Evolutionary conservation across 2,888 invertebrate genomes (phyloP).

Genomic region (Tachina grossa): DNA sequence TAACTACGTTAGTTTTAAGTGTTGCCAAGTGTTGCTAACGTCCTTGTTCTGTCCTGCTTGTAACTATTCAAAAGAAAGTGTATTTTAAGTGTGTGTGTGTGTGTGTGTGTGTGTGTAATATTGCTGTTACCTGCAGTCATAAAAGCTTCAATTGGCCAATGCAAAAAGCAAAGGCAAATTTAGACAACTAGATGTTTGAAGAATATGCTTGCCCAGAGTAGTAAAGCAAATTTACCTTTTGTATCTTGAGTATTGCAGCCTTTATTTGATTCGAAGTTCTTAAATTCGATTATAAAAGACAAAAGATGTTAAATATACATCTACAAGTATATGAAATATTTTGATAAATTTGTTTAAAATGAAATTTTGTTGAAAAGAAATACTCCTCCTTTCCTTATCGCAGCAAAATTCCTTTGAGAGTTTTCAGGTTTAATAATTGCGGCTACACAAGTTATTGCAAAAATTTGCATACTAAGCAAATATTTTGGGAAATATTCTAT

Average conservation of each 20-base stretch:
- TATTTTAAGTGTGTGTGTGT: slow-evolving; percentile 38
- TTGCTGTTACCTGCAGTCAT: slow-evolving; percentile 64
- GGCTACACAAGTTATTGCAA: slow-evolving; percentile 18
- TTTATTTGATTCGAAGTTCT: slow-evolving; percentile 54
- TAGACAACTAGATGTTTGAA: background rate
- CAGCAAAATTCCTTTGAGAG: slow-evolving; percentile 44
- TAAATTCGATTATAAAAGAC: slow-evolving; percentile 77
- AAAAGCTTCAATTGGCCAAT: slow-evolving; percentile 48
- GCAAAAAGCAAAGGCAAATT: slow-evolving; percentile 1
- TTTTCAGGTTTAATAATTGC: slow-evolving; percentile 34
- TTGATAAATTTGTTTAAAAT: slow-evolving; percentile 47
- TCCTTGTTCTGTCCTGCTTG: slow-evolving; percentile 13
- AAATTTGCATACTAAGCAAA: slow-evolving; percentile 39
- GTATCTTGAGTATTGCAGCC: slow-evolving; percentile 45
- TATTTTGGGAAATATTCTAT: background rate
- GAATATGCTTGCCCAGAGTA: background rate
- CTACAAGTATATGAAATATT: slow-evolving; percentile 17
- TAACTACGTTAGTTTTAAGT: slow-evolving; percentile 79
- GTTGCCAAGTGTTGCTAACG: slow-evolving; percentile 69
- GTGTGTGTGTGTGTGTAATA: slow-evolving; percentile 22
- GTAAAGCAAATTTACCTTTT: background rate
- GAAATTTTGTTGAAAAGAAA: slow-evolving; percentile 42
- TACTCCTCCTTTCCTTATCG: background rate
- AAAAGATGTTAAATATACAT: slow-evolving; percentile 43
- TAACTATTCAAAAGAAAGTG: slow-evolving; percentile 29